Base-by-base conservation (phyloP, 2,888 invertebrate species). In the Boloria euphrosyne region DNA sequence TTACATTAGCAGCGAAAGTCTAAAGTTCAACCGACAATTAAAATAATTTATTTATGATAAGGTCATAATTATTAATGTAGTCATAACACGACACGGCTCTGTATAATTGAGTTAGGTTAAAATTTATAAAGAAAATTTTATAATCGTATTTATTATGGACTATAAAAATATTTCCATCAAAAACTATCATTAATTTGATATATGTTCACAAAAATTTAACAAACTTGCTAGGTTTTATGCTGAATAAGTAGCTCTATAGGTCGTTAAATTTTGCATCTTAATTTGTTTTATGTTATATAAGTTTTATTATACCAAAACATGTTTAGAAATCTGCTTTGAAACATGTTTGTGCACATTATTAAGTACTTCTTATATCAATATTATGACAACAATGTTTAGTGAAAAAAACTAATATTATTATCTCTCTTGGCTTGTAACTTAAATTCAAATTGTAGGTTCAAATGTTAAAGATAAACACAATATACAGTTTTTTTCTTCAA, bases 31-130 rank as follows among this genome's bases (percentile, higher is more conserved):
- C 58, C 60, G 62, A 67, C 64, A 64, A 71, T 71, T 70, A 73
- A 71, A 71, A 70, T 66, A 68, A 65, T 68, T 46, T 68, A 65
- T 67, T 62, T 54, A 62, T 51, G 46, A 62, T 69, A 62, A 63
- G 55, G 66, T n/a, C 13, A 63, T 49, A 64, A 71, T 72, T 38
- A 59, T 59, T 71, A 69, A 72, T 68, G 69, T 65, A 47, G 53
- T 50, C 61, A 68, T 69, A 72, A 63, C 69, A 68, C 62, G 70
- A 61, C 58, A 69, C 47, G 38, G 27, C 49, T 46, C 62, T 55
- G 53, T 55, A 54, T 54, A 55, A 66, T 51, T 60, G 66, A 63
- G 66, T 61, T 52, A 63, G 55, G 47, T 55, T 31, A 27, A 65
- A 65, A 62, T 65, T 62, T 65, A 68, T 13, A 52, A 43, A 53